A percentile compares a stretch with the other conserved stretches of the same genome.
Evolutionary conservation across 2,797 vertebrate species (phyloP).

Genomic region (Caiman crocodilus): DNA sequence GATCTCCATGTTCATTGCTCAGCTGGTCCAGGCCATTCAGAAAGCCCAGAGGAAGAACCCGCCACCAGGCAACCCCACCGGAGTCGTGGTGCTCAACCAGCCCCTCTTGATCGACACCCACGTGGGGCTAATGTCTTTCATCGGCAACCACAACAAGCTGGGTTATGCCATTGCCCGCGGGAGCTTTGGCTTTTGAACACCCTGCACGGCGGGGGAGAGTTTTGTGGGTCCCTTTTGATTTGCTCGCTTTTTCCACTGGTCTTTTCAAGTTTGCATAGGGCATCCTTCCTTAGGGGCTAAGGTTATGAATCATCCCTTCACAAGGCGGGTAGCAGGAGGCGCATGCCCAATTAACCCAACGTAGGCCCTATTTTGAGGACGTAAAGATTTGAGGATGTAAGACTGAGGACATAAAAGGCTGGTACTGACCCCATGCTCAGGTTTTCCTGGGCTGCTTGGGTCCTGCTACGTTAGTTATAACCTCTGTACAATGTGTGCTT

Average conservation of each 20-base stretch:
- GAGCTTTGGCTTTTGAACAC: slow-evolving; percentile 86
- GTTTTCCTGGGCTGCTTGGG: not conserved
- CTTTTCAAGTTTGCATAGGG: not conserved
- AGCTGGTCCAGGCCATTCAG: slow-evolving; percentile 80
- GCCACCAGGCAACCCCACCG: slow-evolving; percentile 80
- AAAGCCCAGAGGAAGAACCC: slow-evolving; percentile 75
- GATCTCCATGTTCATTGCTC: slow-evolving; percentile 83
- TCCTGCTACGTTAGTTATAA: not conserved
- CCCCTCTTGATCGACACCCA: slow-evolving; percentile 84
- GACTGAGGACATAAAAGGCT: not conserved
- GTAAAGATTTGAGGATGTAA: not conserved
- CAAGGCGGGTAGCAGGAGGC: not conserved
- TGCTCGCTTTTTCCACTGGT: not conserved
- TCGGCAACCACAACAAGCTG: slow-evolving; percentile 88
- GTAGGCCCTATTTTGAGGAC: too few species aligned
- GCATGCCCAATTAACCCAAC: too few species aligned
- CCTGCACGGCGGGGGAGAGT: not conserved
- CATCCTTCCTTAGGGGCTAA: not conserved
- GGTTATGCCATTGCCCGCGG: slow-evolving; percentile 88
- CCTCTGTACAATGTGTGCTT: not conserved
- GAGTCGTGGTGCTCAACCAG: slow-evolving; percentile 82
- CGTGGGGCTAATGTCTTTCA: slow-evolving; percentile 85
- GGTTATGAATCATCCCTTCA: not conserved
- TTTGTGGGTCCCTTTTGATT: not conserved
- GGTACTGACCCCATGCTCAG: not conserved